Base-by-base conservation (phyloP, 2,888 invertebrate species). In the Rapana venosa region DNA sequence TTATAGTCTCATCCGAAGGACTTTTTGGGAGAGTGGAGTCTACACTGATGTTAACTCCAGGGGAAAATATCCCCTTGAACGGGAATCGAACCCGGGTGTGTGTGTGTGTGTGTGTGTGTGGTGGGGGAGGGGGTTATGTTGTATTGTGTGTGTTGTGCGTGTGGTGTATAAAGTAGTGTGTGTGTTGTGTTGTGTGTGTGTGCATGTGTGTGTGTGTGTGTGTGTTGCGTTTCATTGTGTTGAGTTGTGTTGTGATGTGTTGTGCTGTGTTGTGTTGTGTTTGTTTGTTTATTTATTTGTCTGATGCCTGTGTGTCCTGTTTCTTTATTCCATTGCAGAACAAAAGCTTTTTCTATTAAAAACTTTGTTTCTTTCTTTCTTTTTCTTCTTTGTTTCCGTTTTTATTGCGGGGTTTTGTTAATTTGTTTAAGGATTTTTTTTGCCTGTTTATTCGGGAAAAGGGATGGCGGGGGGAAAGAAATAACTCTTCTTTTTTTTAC, bases 81-180 rank as follows among this genome's bases (percentile, higher is more conserved):
- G n/a, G n/a, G n/a, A n/a, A n/a, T n/a, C n/a, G n/a, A n/a, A n/a
- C n/a, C n/a, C n/a, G n/a, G n/a, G 83, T 83, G 36, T 83, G 83
- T 83, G 36, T 47, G 83, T 83, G 83, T 83, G 83, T 83, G 83
- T 83, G 83, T 83, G 36, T 83, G 83, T 79, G 30, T 79, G 30
- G n/a, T n/a, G n/a, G n/a, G n/a, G n/a, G n/a, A n/a, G n/a, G n/a
- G n/a, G n/a, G n/a, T n/a, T n/a, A n/a, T n/a, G n/a, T n/a, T n/a
- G n/a, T n/a, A n/a, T n/a, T n/a, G n/a, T n/a, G n/a, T 61, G 61
- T 8, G 8, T 17, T 61, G 77, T 32, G 70, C 70, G 70, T n/a
- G 0, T n/a, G 61, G 17, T 61, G 17, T 61, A 61, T 61, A 61
- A 17, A 26, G 17, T 74, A 32, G 79, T 79, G 79, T 79, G 79